Evolutionary conservation across 2,888 invertebrate genomes (phyloP), one percentile per base, ranked within the genome.

Genomic region (Hermaeophaga mercurialis): DNA sequence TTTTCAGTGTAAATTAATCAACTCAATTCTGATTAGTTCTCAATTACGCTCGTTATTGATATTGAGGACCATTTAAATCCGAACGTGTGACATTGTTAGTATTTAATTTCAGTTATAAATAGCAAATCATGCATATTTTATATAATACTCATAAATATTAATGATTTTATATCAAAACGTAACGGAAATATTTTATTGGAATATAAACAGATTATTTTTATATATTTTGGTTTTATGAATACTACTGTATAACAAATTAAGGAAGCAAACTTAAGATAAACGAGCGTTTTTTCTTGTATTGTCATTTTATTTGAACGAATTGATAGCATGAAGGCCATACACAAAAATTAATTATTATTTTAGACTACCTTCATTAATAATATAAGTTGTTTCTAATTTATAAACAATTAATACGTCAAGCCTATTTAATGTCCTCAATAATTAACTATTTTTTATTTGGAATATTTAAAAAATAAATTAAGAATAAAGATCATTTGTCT

Each of bases 381-480:
- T 43, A 12, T 43, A 43, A 41, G 41, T 41, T 19, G 41, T 41
- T 41, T 41, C 22, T 41, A 41, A 41, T 19, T 41, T 6, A 41
- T n/a, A 41, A 6, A 41, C 4, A 38, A 38, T 38, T 38, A 38
- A 38, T 38, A 17, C n/a, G n/a, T n/a, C n/a, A n/a, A n/a, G n/a
- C n/a, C n/a, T n/a, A n/a, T n/a, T n/a, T n/a, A n/a, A n/a, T n/a
- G n/a, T n/a, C n/a, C n/a, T n/a, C n/a, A n/a, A n/a, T n/a, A n/a
- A n/a, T n/a, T n/a, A n/a, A n/a, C n/a, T n/a, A n/a, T n/a, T n/a
- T n/a, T n/a, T n/a, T n/a, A n/a, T n/a, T n/a, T n/a, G n/a, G n/a
- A n/a, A n/a, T n/a, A n/a, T n/a, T n/a, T n/a, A n/a, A n/a, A n/a
- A n/a, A n/a, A n/a, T n/a, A n/a, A n/a, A n/a, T n/a, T n/a, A n/a